Base-by-base conservation (phyloP, 1,140 invertebrate species). In the Drosophila paulistorum region DNA sequence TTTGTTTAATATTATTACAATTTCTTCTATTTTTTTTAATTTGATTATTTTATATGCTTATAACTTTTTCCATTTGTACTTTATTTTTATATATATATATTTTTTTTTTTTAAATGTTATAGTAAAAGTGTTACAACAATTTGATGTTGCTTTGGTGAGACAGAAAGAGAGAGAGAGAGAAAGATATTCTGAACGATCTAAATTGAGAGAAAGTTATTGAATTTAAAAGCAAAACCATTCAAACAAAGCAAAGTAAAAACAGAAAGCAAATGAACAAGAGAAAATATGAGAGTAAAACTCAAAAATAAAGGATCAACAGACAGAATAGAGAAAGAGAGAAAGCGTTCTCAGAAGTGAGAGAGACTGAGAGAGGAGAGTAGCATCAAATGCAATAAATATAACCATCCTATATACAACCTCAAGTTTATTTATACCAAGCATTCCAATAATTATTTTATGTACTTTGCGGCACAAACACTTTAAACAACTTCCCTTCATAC, bases 341-440 rank as follows among this genome's bases (percentile, higher is more conserved):
- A 4, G 3, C 9, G 3, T 51, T 11, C 35, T n/a, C 67, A 13
- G 9, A 58, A 37, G 42, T 13, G 9, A 35, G 45, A 48, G 54
- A 70, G 57, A 33, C 14, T 3, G 41, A 60, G 14, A 66, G 33
- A 17, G 37, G 59, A 37, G n/a, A 41, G 59, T 26, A 9, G 39
- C 37, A 62, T 41, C 35, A 62, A 62, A 62, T 62, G 60, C 60
- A 45, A 62, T 41, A 51, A 51, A 3, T 51, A 41, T 17, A 41
- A 2, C 35, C 58, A 11, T 33, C 54, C 54, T 57, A 35, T 20
- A 7, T 17, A 58, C 30, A 58, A 59, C 33, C 7, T 37, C 33
- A 33, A 20, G n/a, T 57, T 30, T 79, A 83, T 62, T 78, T 76
- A 83, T 76, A 68, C 73, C 80, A 81, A 85, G 61, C 81, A 83